Evolutionary conservation across 2,888 invertebrate genomes (phyloP).

Genomic region (Apamea sordens): DNA sequence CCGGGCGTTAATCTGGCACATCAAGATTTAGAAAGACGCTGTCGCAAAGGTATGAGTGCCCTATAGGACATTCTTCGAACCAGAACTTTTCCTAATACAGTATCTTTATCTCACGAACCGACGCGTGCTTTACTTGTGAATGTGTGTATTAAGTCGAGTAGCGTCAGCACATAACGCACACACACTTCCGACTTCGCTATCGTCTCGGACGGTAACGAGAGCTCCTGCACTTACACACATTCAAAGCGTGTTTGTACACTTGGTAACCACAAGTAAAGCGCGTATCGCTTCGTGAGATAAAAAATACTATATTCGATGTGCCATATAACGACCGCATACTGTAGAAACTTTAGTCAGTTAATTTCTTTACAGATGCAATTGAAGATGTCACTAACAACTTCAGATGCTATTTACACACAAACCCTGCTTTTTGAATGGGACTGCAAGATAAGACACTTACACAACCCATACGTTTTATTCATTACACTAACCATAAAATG

Average conservation of each 20-base stretch:
- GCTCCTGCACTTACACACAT: neutral
- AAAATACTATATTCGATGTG: neutral
- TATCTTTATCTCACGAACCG: neutral
- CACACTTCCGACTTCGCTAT: neutral
- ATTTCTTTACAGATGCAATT: conserved; percentile 77
- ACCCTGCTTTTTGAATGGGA: conserved; percentile 64
- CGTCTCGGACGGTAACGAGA: neutral
- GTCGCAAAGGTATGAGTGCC: neutral
- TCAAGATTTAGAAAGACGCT: neutral
- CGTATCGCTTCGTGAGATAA: neutral
- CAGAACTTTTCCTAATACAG: neutral
- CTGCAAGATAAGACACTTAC: conserved; percentile 73
- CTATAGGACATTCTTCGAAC: neutral
- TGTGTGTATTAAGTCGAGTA: neutral
- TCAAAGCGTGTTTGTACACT: neutral
- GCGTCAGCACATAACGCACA: neutral
- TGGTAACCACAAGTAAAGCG: neutral
- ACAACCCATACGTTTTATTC: conserved; percentile 51
- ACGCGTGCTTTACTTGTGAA: neutral
- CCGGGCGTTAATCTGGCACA: neutral
- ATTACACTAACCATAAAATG: conserved; percentile 30
- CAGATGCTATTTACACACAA: conserved; percentile 69
- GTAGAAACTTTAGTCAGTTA: conserved; percentile 18
- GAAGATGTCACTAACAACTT: conserved; percentile 74
- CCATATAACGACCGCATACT: conserved; percentile 1